Evolutionary conservation across 2,113 vertebrate genomes (phyloP), one percentile per base, ranked within the genome.

Genomic region (Todiramphus saurophagus): DNA sequence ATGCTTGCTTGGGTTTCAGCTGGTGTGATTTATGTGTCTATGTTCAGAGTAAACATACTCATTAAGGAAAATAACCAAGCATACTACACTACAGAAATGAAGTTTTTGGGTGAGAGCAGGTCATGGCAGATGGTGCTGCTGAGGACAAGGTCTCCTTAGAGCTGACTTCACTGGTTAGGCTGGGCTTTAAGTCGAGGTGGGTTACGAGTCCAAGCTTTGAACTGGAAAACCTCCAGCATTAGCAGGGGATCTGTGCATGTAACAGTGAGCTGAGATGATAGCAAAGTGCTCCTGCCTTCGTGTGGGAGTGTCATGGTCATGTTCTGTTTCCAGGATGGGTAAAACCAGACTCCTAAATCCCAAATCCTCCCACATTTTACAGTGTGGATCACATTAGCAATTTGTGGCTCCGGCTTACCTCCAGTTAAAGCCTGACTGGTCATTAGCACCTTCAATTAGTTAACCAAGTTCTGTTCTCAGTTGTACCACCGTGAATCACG

Each of bases 211-310:
- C 69, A 35, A 39, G 28, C 31, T 0, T 56, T 48, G 53, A 30
- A 18, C 5, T 24, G 33, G 80, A 43, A 60, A 82, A 24, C 7
- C 43, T 78, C 25, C 69, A 82, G 21, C 0, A 0, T 2, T 7
- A 53, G 41, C 31, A 78, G 50, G 50, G 56, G 48, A 10, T 10
- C 25, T 8, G 0, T 15, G 39, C 2, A 0, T 25, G 0, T 13
- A 30, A 39, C 27, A n/a, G 24, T 2, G 53, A 84, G 74, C n/a
- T 43, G 70, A 70, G 48, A 35, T 0, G 9, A 20, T 18, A 58
- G 28, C 4, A 2, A 59, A 88, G 44, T 1, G 2, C 77, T 93
- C 17, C 50, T 35, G 37, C 28, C 48, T n/a, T 69, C 30, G 4
- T 8, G 0, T 23, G 30, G 43, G 41, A 85, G 13, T 4, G 41